phyloP scores from a whole-genome alignment of 2,888 invertebrate genomes.

The Mesorhabditis sp. region DNA sequence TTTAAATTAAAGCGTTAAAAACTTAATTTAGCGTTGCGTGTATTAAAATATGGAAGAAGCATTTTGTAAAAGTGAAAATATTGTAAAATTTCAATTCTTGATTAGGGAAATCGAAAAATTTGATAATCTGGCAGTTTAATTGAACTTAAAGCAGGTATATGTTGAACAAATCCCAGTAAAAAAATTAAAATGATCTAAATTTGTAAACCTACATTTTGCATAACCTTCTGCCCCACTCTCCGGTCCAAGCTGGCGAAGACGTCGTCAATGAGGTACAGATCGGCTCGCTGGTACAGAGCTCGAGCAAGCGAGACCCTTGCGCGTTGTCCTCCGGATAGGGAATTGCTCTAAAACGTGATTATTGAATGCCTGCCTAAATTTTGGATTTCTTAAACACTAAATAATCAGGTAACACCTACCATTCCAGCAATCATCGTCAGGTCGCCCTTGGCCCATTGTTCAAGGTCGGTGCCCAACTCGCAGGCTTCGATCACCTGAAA shows the following conservation, averaged over 20 bases:
- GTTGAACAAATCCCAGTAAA: too few species aligned
- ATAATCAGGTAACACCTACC: not conserved
- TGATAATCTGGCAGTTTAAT: too few species aligned
- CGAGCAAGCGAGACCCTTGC: not conserved
- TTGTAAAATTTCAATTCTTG: too few species aligned
- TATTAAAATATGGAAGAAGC: too few species aligned
- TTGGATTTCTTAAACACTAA: too few species aligned
- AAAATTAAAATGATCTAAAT: not conserved
- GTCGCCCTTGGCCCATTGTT: not conserved
- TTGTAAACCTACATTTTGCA: not conserved
- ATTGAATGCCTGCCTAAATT: too few species aligned
- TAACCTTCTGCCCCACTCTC: not conserved
- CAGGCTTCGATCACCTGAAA: conserved; percentile 2
- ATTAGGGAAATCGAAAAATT: too few species aligned
- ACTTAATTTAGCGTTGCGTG: too few species aligned
- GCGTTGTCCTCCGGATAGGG: not conserved
- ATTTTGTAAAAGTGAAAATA: too few species aligned
- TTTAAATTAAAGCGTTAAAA: too few species aligned
- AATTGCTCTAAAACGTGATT: not conserved
- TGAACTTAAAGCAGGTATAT: too few species aligned
- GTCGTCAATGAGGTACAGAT: not conserved
- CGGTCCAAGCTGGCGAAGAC: not conserved
- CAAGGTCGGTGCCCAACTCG: not conserved
- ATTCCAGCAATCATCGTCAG: not conserved
- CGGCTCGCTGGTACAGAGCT: not conserved